A percentile compares a stretch with the other conserved stretches of the same genome.
These are phyloP conservation scores for Dryomyza anilis DNA, from an alignment of 2,888 invertebrate species.

Conservation along the genomic window DNA sequence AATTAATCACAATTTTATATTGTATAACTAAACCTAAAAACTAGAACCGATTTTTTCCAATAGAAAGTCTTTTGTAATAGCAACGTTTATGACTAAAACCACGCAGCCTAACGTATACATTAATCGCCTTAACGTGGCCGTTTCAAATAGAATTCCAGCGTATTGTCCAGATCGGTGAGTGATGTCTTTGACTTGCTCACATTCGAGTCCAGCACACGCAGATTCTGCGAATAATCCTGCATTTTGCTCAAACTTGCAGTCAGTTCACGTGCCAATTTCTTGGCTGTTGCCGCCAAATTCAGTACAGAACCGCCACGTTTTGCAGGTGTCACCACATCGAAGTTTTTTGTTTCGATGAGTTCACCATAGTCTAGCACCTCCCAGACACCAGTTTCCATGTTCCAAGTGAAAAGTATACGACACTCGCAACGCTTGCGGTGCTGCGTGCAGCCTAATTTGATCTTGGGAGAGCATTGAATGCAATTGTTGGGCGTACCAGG, in stretches of 20 bases:
- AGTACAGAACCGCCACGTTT: slow-evolving; percentile 33
- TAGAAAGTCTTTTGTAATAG: not conserved
- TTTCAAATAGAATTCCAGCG: slow-evolving; percentile 58
- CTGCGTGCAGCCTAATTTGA: slow-evolving; percentile 52
- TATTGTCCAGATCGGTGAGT: slow-evolving; percentile 57
- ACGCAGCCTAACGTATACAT: no score
- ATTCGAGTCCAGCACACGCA: slow-evolving; percentile 58
- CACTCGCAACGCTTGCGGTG: slow-evolving; percentile 60
- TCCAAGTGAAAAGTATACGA: slow-evolving; percentile 60
- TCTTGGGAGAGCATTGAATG: slow-evolving; percentile 53
- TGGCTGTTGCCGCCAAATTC: slow-evolving; percentile 52
- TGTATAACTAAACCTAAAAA: not conserved
- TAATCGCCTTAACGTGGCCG: slow-evolving; percentile 39
- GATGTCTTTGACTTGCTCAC: slow-evolving; percentile 57
- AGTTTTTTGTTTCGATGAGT: slow-evolving; percentile 47
- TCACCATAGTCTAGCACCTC: slow-evolving; percentile 60
- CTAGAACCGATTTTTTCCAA: not conserved
- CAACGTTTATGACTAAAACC: no score
- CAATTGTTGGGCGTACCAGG: slow-evolving; percentile 49
- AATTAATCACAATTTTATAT: no score
- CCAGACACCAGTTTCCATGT: slow-evolving; percentile 59
- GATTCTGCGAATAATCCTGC: slow-evolving; percentile 53
- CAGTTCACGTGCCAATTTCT: slow-evolving; percentile 55
- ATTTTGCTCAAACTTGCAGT: slow-evolving; percentile 45
- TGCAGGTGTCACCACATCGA: slow-evolving; percentile 33